Evolutionary conservation across 2,888 invertebrate genomes (phyloP).

Genomic region (Ichneumon xanthorius): DNA sequence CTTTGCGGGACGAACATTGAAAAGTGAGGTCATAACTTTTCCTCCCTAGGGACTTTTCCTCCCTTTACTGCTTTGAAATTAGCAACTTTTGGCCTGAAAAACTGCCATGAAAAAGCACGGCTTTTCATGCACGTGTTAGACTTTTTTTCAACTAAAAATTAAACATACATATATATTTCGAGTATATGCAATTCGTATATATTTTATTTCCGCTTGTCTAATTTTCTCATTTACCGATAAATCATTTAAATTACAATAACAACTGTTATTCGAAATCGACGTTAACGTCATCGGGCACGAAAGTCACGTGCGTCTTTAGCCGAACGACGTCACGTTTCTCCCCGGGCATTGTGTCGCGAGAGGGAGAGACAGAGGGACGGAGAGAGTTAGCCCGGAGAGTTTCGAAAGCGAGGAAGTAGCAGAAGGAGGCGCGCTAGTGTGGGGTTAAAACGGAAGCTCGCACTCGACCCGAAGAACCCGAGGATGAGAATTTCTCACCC

Average conservation of each 20-base stretch:
- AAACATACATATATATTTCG: not conserved
- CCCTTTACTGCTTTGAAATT: too few relatives aligned
- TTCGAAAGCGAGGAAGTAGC: slow-evolving; percentile 33
- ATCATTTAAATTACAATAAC: not conserved
- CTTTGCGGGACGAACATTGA: too few relatives aligned
- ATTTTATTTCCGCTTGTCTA: not conserved
- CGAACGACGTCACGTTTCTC: slow-evolving; percentile 16
- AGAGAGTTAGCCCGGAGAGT: slow-evolving; percentile 32
- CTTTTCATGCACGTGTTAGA: too few relatives aligned
- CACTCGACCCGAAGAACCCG: slow-evolving; percentile 26
- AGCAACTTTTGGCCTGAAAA: too few relatives aligned
- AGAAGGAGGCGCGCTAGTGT: not conserved
- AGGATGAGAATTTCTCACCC: slow-evolving; percentile 44
- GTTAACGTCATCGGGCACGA: not conserved
- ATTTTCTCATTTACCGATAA: not conserved
- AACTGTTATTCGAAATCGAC: not conserved
- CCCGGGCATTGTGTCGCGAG: slow-evolving; percentile 14
- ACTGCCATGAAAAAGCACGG: too few relatives aligned
- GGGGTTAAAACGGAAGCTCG: slow-evolving; percentile 43
- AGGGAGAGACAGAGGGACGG: too few relatives aligned
- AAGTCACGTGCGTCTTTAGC: not conserved
- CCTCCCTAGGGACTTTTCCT: too few relatives aligned
- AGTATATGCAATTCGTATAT: not conserved
- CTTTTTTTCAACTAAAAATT: not conserved
- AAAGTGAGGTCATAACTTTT: too few relatives aligned